phyloP scores from a whole-genome alignment of 2,888 invertebrate species.

The Chirona hameri region DNA sequence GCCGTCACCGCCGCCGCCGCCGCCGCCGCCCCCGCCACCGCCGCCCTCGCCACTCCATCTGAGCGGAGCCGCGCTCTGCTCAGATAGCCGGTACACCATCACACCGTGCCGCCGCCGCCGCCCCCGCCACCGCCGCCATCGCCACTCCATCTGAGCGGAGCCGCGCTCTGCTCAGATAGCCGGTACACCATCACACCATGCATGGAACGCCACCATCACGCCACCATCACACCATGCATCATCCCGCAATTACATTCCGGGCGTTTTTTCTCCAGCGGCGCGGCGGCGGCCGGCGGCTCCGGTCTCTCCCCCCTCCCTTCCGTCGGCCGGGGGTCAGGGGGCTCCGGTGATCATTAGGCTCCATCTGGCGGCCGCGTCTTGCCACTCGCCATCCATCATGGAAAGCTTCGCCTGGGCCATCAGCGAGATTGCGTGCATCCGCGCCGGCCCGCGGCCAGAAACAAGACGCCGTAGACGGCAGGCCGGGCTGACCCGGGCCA shows the following conservation, averaged over 20 bases:
- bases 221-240: conserved; percentile 3
- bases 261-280: background rate
- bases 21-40: background rate
- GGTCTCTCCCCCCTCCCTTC: background rate
- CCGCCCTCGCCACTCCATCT: background rate
- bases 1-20: background rate
- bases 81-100: background rate
- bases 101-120: background rate
- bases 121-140: background rate
- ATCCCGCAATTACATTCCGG: conserved; percentile 1
- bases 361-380: conserved; percentile 22
- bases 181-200: too few species aligned
- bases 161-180: background rate
- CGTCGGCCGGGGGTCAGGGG: background rate
- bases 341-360: conserved; percentile 12
- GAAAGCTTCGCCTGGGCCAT: conserved; percentile 14
- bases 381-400: conserved; percentile 7
- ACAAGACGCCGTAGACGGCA: background rate
- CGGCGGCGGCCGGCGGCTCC: background rate
- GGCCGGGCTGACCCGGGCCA: too few species aligned
- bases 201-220: too few species aligned
- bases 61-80: background rate
- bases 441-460: background rate
- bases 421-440: background rate
- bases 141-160: background rate